Evolutionary conservation across 2,888 invertebrate genomes (phyloP), one percentile per base, ranked within the genome.

Genomic region (Phytoseiulus persimilis): DNA sequence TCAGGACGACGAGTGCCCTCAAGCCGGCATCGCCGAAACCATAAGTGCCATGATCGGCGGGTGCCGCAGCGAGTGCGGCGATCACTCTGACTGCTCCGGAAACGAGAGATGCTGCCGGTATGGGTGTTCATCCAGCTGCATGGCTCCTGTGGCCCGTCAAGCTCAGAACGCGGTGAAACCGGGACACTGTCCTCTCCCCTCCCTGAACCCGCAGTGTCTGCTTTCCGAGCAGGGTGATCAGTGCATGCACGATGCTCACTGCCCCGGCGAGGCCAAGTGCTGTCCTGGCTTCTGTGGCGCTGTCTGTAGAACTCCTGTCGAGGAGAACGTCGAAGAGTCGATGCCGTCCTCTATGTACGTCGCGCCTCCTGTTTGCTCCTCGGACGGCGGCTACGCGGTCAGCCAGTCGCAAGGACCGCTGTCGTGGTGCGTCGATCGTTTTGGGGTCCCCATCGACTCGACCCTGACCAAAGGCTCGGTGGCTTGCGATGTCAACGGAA

Each of bases 381-480:
- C 91, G 31, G 91, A 91, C 90, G 92, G 92, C 28, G 91, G 91
- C 0, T 92, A 92, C 90, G 91, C 91, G 5, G 91, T 91, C 6
- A 91, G 91, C 31, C 92, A 92, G 90, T 91, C 91, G 14, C 92
- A 92, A 90, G 92, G 92, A 65, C 92, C 91, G 32, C 91, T 92
- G 18, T 91, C 91, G n/a, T 92, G 92, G 92, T 92, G 92, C 90
- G 91, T 92, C 14, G 91, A 91, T 90, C 87, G 90, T 11, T 89
- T 90, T 39, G 92, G 92, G 31, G 90, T 90, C 11, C 92, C 92
- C 9, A 84, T 91, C 28, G 91, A 91, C 87, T 91, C 91, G 39
- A 91, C 92, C 1, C 90, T 92, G 32, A 92, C 92, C 33, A 90
- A 91, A 83, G 92, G 92, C 23, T 90, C 90, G 39, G 91, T 92